phyloP scores from a whole-genome alignment of 2,113 vertebrate species.

The Datnioides undecimradiatus region DNA sequence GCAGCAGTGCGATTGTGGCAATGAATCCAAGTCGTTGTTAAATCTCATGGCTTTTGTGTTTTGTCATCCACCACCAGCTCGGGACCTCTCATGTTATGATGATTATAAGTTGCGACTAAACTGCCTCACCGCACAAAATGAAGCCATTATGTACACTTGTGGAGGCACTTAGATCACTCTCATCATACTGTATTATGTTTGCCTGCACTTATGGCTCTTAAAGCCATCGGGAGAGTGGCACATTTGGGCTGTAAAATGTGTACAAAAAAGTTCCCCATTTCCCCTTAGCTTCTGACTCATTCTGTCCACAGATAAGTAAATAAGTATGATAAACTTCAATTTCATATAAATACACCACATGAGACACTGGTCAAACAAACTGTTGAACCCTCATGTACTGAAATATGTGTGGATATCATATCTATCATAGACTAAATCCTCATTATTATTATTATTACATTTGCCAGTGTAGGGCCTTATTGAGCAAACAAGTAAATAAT shows the following conservation, averaged over 20 bases:
- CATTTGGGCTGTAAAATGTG: slow-evolving; percentile 10
- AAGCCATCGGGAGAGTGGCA: slow-evolving; percentile 20
- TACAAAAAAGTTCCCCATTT: background rate
- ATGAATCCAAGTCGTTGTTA: background rate
- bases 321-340: too few species aligned
- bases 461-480: too few species aligned
- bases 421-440: too few species aligned
- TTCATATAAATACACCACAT: too few species aligned
- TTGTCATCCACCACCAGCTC: slow-evolving; percentile 10
- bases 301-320: too few species aligned
- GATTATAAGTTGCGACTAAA: slow-evolving; percentile 3
- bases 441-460: too few species aligned
- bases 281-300: background rate
- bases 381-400: too few species aligned
- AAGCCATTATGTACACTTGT: slow-evolving; percentile 20
- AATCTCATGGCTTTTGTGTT: slow-evolving; percentile 16
- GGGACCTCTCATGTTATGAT: background rate
- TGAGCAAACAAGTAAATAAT: too few species aligned
- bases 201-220: background rate
- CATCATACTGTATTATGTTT: slow-evolving; percentile 30
- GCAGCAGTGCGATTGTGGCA: background rate
- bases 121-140: slow-evolving; percentile 9
- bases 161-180: slow-evolving; percentile 28
- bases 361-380: too few species aligned
- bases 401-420: too few species aligned